A percentile compares a stretch with the other conserved stretches of the same genome.
phyloP scores from a whole-genome alignment of 2,888 invertebrate genomes.

The Bursaphelenchus okinawaensis region DNA sequence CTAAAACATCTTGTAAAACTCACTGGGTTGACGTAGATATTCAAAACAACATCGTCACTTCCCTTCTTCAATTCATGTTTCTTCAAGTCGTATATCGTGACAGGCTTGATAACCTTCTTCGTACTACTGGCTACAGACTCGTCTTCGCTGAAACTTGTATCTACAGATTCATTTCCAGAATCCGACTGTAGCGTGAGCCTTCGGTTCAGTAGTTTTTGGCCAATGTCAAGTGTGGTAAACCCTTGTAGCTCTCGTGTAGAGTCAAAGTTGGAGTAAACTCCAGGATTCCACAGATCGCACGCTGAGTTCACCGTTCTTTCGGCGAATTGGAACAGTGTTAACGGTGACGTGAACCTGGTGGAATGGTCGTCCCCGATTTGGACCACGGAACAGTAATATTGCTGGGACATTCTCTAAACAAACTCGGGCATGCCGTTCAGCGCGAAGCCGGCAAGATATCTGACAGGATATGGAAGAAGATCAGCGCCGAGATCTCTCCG shows the following conservation, averaged over 20 bases:
- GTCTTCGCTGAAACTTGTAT: constrained; percentile 1
- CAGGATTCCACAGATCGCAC: constrained; percentile 11
- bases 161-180: constrained; percentile 10
- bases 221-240: neutral
- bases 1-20: neutral
- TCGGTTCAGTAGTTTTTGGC: neutral
- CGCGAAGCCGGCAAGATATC: neutral
- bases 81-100: neutral
- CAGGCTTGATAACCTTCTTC: neutral
- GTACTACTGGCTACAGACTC: neutral
- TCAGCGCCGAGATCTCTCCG: neutral
- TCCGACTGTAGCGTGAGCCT: constrained; percentile 9
- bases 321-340: neutral
- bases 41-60: neutral
- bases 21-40: neutral
- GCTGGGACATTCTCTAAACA: neutral
- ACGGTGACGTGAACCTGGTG: neutral
- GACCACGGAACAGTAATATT: neutral
- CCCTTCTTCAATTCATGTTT: neutral
- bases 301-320: neutral
- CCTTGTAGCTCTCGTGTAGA: neutral
- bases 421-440: neutral
- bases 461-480: neutral
- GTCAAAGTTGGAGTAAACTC: constrained; percentile 4
- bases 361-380: neutral